Evolutionary conservation across 1,140 invertebrate genomes (phyloP).

Genomic region (Phymorhynchus buccinoides): DNA sequence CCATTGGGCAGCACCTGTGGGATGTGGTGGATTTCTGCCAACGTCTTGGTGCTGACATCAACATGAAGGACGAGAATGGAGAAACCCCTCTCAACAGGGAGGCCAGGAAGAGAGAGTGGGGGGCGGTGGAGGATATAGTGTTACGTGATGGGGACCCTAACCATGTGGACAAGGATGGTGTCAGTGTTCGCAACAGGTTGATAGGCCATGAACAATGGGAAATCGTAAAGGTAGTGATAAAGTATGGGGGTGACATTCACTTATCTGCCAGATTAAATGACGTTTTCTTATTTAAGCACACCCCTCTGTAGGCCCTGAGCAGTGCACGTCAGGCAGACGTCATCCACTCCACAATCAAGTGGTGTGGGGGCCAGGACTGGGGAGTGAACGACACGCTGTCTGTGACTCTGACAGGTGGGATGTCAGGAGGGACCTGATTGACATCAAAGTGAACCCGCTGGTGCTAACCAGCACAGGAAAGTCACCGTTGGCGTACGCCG

Average conservation of each 20-base stretch:
- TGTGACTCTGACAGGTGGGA: background rate
- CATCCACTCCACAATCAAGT: background rate
- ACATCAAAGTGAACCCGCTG: slow-evolving; percentile 3
- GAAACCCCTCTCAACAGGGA: background rate
- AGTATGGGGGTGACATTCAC: slow-evolving; percentile 8
- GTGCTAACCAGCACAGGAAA: background rate
- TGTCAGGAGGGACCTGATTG: background rate
- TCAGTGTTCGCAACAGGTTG: background rate
- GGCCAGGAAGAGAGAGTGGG: slow-evolving; percentile 9
- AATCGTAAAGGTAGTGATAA: background rate
- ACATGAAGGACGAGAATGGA: slow-evolving; percentile 1
- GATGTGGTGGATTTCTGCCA: slow-evolving; percentile 20
- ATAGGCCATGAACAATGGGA: background rate
- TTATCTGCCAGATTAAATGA: background rate
- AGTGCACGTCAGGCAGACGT: background rate
- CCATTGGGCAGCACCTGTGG: slow-evolving; percentile 7
- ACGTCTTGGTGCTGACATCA: background rate
- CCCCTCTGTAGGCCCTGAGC: background rate
- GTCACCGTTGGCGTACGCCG: slow-evolving; percentile 12
- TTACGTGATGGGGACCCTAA: background rate
- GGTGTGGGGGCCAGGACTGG: background rate
- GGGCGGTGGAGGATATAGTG: slow-evolving; percentile 10
- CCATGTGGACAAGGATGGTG: background rate
- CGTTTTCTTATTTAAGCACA: background rate
- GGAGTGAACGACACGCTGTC: slow-evolving; percentile 15